Percentiles rank a stretch among this genome's conserved stretches.
Evolutionary conservation across 2,888 invertebrate species (phyloP).

Genomic region (Campaea margaritaria): DNA sequence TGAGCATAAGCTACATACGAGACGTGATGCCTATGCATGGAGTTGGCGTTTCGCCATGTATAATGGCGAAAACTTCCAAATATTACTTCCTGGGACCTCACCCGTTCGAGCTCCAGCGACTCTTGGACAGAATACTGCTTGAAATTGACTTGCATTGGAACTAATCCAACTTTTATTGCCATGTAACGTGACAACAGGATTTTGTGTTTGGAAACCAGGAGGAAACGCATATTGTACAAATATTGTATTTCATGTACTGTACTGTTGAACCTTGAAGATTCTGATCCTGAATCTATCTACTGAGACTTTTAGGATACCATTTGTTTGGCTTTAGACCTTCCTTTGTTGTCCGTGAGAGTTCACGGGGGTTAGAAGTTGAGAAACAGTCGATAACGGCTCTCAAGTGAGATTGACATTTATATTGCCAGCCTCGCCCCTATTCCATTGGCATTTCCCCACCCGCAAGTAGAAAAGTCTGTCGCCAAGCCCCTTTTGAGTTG

Average conservation of each 20-base stretch:
- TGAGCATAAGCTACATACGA: slow-evolving; percentile 12
- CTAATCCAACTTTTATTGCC: slow-evolving; percentile 41
- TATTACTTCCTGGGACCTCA: slow-evolving; percentile 61
- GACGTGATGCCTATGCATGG: slow-evolving; percentile 44
- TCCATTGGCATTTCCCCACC: too few species aligned
- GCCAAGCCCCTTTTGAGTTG: too few species aligned
- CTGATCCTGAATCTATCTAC: too few species aligned
- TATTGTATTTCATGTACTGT: neutral
- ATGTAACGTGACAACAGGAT: slow-evolving; percentile 23
- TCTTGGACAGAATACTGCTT: slow-evolving; percentile 40
- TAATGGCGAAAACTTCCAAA: slow-evolving; percentile 61
- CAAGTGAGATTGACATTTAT: too few species aligned
- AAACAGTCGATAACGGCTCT: too few species aligned
- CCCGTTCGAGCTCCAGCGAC: slow-evolving; percentile 36
- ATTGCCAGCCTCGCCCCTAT: too few species aligned
- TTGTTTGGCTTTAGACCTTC: too few species aligned
- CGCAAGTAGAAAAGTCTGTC: too few species aligned
- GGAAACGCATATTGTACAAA: neutral
- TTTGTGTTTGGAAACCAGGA: slow-evolving; percentile 2
- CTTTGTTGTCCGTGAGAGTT: too few species aligned
- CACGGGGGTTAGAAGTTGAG: too few species aligned
- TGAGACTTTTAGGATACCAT: too few species aligned
- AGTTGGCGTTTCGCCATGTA: slow-evolving; percentile 67
- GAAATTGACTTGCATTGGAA: slow-evolving; percentile 44
- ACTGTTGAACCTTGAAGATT: too few species aligned